Evolutionary conservation across 1,140 invertebrate genomes (phyloP), one percentile per base, ranked within the genome.

Genomic region (Drepana arcuata): DNA sequence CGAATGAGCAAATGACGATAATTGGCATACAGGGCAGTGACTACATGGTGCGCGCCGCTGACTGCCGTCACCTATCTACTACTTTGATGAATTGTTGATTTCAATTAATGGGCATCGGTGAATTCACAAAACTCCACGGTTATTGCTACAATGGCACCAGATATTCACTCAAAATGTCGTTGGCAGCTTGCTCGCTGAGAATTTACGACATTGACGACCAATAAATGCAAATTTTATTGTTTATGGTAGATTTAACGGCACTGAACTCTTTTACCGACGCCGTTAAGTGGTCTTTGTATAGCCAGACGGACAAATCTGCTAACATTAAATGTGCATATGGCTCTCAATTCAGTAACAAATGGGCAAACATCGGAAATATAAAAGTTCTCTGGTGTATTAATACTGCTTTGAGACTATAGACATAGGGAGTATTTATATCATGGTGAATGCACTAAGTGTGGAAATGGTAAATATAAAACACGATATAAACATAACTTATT

Each of bases 151-250:
- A 71, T 68, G 52, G 57, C 47, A 63, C 45, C 59, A 63, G 69
- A 77, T 48, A 74, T 77, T 77, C 68, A 74, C 65, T 75, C 62
- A 66, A 75, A 79, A 73, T 70, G 71, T 75, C 72, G 71, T 79
- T 78, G 63, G 58, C 69, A 74, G 66, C 52, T 75, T 59, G 54
- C 72, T 68, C 56, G 48, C 56, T 54, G 65, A 64, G 51, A 74
- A 73, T 81, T 81, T 81, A 81, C 59, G 66, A 71, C 62, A 60
- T 57, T 60, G 74, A 78, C 72, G 74, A 71, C 74, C 77, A 72
- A 81, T 81, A 81, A 81, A 81, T 81, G 77, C 69, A 82, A 78
- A 82, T 82, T 75, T 82, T 75, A 81, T 79, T 70, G 73, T 81
- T 81, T 81, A 79, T 73, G 65, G 63, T 66, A 73, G 65, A 70